Percentiles rank a stretch among this genome's conserved stretches.
phyloP scores from a whole-genome alignment of 2,113 vertebrate genomes.

The Siphamia tubifer region DNA sequence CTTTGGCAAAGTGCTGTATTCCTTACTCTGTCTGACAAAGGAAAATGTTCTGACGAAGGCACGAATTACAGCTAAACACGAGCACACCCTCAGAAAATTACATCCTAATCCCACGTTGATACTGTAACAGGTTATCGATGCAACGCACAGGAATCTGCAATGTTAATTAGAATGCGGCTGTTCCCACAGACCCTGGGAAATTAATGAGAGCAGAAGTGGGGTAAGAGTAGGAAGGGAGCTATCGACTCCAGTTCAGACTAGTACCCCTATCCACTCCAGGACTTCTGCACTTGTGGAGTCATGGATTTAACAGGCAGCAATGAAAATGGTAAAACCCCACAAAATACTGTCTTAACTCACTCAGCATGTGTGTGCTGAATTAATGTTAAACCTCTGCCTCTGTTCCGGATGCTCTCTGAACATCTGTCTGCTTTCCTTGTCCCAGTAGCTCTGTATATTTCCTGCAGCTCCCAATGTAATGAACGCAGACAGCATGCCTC shows the following conservation, averaged over 20 bases:
- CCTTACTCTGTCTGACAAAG: slow-evolving; percentile 20
- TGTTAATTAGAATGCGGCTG: slow-evolving; percentile 63
- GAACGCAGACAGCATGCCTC: background rate
- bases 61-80: slow-evolving; percentile 23
- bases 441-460: background rate
- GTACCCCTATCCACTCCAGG: slow-evolving; percentile 51
- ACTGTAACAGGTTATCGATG: slow-evolving; percentile 64
- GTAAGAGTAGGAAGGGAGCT: background rate
- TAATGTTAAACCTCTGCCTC: background rate
- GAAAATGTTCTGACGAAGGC: background rate
- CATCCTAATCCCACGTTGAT: slow-evolving; percentile 50
- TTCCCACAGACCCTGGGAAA: slow-evolving; percentile 66
- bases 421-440: slow-evolving; percentile 6
- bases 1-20: slow-evolving; percentile 10
- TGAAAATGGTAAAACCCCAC: background rate
- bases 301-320: slow-evolving; percentile 41
- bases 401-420: background rate
- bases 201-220: slow-evolving; percentile 53
- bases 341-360: slow-evolving; percentile 27
- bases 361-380: slow-evolving; percentile 40
- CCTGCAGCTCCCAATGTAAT: background rate
- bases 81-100: slow-evolving; percentile 12
- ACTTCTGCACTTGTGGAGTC: slow-evolving; percentile 54
- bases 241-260: slow-evolving; percentile 58
- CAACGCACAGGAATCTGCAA: slow-evolving; percentile 57